Evolutionary conservation across 2,113 vertebrate genomes (phyloP).

Genomic region (Origma solitaria): DNA sequence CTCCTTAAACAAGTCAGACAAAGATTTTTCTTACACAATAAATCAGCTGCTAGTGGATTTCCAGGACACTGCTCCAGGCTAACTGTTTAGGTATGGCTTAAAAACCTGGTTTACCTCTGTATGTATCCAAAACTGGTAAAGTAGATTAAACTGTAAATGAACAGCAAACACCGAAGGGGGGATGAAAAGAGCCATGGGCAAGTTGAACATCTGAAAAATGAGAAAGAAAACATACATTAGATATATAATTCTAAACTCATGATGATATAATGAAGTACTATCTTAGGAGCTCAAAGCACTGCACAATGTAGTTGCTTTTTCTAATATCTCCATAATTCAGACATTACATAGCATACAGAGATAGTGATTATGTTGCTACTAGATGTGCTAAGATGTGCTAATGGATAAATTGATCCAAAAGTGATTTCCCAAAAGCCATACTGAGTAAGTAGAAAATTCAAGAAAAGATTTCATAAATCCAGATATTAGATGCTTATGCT

Average conservation of each 20-base stretch:
- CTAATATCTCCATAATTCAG: neutral
- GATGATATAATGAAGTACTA: neutral
- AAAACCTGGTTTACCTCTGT: conserved; percentile 82
- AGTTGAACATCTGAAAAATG: conserved; percentile 83
- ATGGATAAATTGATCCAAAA: neutral
- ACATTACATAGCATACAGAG: neutral
- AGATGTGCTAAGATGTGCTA: neutral
- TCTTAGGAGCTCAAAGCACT: neutral
- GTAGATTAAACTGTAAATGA: conserved; percentile 90
- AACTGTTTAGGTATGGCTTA: conserved; percentile 64
- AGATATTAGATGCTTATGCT: neutral
- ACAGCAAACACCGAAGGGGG: conserved; percentile 86
- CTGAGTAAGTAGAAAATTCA: neutral
- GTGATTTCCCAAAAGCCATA: neutral
- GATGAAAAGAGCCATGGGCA: conserved; percentile 86
- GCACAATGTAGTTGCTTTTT: neutral
- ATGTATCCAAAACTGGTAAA: conserved; percentile 98
- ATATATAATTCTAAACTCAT: neutral
- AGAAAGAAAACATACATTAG: neutral
- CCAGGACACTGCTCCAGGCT: conserved; percentile 68
- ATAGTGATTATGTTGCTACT: neutral
- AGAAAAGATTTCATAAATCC: neutral
- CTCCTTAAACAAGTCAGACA: conserved; percentile 78
- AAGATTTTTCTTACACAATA: conserved; percentile 83
- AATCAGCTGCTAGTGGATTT: conserved; percentile 77